Base-by-base conservation (phyloP, 2,113 vertebrate species). In the Mesitornis unicolor region DNA sequence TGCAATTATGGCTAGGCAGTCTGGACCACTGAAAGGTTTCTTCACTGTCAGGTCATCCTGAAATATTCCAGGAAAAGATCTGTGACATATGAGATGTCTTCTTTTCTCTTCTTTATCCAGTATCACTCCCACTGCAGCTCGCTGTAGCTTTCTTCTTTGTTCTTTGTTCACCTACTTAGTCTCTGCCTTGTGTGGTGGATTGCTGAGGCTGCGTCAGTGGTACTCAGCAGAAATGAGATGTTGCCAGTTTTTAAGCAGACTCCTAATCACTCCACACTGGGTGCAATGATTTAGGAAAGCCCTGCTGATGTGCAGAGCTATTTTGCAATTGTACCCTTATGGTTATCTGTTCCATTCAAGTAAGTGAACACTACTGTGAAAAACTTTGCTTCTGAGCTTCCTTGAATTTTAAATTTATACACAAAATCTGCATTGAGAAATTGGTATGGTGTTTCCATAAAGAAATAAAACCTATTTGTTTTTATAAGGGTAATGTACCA, bases 401-500 rank as follows among this genome's bases (percentile, higher is more conserved):
- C 42, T 61, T 28, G 6, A 47, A 26, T 68, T 77, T 86, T 63
- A 74, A 63, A 73, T 83, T 54, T 38, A 47, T 42, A 38, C 15
- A 28, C 53, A 28, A 70, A 67, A 56, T 51, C 40, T 53, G 36
- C 10, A 7, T 8, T 26, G 36, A 65, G 48, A 84, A 89, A 73
- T 21, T 1, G 2, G 16, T 38, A 84, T 87, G 36, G 8, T 73
- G 65, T 40, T 82, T 73, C 54, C 42, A 29, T 8, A 84, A 61
- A 92, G 93, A 96, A 96, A 91, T 61, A 95, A 92, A 96, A 91
- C 60, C 31, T 47, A 73, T 90, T 91, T 80, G 69, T 85, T 96
- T 98, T 95, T 93, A 96, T 82, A 74, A 96, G 65, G 53, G 51
- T 79, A 90, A 92, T 33, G 70, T 93, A 87, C 43, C 84, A 96